Percentiles rank a stretch among this genome's conserved stretches.
Conservation (phyloP, 2,113 vertebrate genomes). For the Daboia siamensis region DNA sequence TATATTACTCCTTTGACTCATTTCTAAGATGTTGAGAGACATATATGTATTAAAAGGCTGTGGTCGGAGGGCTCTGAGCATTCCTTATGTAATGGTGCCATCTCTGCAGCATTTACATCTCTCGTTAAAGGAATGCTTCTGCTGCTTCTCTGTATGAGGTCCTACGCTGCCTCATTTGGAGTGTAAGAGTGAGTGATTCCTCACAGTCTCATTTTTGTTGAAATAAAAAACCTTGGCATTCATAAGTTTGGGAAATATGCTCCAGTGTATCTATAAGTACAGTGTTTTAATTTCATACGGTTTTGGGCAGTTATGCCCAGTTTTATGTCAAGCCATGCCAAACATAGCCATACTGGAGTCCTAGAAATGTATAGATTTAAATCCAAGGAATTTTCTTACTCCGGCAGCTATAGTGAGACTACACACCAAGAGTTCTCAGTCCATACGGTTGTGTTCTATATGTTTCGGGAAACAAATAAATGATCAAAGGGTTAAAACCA, state of each 20-base stretch:
- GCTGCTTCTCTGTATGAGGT: background rate
- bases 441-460: background rate
- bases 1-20: background rate
- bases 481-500: background rate
- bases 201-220: background rate
- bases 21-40: background rate
- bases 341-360: background rate
- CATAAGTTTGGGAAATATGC: background rate
- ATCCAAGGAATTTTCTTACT: background rate
- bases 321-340: background rate
- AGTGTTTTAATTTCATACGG: background rate
- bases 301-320: background rate
- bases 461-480: background rate
- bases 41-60: background rate
- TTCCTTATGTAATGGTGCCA: background rate
- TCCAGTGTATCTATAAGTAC: background rate
- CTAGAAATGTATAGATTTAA: background rate
- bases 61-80: background rate
- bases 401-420: background rate
- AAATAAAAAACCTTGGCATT: background rate
- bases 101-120: background rate
- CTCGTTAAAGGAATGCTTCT: background rate
- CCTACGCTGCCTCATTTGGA: background rate
- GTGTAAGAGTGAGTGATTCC: background rate
- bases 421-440: background rate